A percentile compares a stretch with the other conserved stretches of the same genome.
Conservation (phyloP, 2,888 invertebrate species). For the Autographa gamma region DNA sequence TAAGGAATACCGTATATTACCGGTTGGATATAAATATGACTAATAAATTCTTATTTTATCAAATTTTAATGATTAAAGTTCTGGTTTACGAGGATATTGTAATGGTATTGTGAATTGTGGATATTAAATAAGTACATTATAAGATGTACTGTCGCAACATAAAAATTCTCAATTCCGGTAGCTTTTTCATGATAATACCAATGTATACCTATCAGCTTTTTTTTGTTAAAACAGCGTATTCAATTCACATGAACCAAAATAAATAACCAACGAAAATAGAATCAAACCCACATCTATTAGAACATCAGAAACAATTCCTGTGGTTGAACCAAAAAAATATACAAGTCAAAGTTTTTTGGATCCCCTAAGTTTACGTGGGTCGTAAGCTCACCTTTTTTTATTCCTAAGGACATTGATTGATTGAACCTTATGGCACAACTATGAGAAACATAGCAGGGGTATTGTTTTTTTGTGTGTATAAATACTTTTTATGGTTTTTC, state of each 20-base stretch:
- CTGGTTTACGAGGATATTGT: too few species aligned
- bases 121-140: not conserved
- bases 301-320: slow-evolving; percentile 77
- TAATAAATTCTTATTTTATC: not conserved
- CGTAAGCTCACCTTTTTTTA: slow-evolving; percentile 82
- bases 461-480: slow-evolving; percentile 78
- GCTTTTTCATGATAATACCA: not conserved
- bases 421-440: slow-evolving; percentile 85
- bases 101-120: too few species aligned
- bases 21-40: not conserved
- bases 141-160: too few species aligned
- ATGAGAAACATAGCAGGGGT: slow-evolving; percentile 82
- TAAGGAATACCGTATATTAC: not conserved
- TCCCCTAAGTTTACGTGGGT: slow-evolving; percentile 85
- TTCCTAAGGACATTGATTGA: slow-evolving; percentile 88
- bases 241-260: slow-evolving; percentile 37
- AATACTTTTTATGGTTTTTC: slow-evolving; percentile 67
- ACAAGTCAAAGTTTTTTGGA: slow-evolving; percentile 81
- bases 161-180: too few species aligned
- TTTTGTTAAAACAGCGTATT: slow-evolving; percentile 12
- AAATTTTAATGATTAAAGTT: not conserved
- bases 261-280: slow-evolving; percentile 70
- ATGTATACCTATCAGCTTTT: not conserved
- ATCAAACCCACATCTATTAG: slow-evolving; percentile 72
- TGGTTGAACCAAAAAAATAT: slow-evolving; percentile 78